Evolutionary conservation across 2,888 invertebrate genomes (phyloP).

Genomic region (Drosophila helvetica): DNA sequence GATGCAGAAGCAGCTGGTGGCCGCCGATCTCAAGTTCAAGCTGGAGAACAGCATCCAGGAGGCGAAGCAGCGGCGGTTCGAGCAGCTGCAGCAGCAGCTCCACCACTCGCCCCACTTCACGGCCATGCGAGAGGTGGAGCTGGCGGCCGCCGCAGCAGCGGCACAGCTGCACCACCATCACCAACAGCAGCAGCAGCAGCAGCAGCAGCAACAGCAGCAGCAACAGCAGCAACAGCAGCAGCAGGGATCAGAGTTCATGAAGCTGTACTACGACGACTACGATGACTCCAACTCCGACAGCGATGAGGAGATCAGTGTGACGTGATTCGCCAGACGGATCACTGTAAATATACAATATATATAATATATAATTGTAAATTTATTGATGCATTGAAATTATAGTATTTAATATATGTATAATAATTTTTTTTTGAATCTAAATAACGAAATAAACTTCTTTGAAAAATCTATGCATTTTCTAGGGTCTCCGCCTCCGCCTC

Average conservation of each 20-base stretch:
- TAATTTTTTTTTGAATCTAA: slow-evolving; percentile 81
- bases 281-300: slow-evolving; percentile 87
- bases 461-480: slow-evolving; percentile 19
- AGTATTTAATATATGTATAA: slow-evolving; percentile 61
- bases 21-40: slow-evolving; percentile 82
- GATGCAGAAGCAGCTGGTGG: slow-evolving; percentile 83
- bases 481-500: too few relatives aligned
- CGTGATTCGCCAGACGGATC: slow-evolving; percentile 86
- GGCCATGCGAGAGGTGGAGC: slow-evolving; percentile 69
- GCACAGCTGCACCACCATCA: slow-evolving; percentile 80
- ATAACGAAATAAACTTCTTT: slow-evolving; percentile 73
- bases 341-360: slow-evolving; percentile 68
- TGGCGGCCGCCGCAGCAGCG: slow-evolving; percentile 68
- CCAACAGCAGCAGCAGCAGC: slow-evolving; percentile 72
- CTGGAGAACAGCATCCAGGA: slow-evolving; percentile 80
- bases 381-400: slow-evolving; percentile 54
- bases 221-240: slow-evolving; percentile 60
- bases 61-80: slow-evolving; percentile 76
- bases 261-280: slow-evolving; percentile 84
- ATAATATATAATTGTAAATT: slow-evolving; percentile 62
- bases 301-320: slow-evolving; percentile 94
- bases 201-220: slow-evolving; percentile 59
- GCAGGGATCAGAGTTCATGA: slow-evolving; percentile 81
- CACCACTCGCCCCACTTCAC: slow-evolving; percentile 71
- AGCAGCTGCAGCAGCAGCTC: slow-evolving; percentile 68